A percentile compares a stretch with the other conserved stretches of the same genome.
Conservation (phyloP, 1,140 invertebrate species). For the Drosophila jambulina region DNA sequence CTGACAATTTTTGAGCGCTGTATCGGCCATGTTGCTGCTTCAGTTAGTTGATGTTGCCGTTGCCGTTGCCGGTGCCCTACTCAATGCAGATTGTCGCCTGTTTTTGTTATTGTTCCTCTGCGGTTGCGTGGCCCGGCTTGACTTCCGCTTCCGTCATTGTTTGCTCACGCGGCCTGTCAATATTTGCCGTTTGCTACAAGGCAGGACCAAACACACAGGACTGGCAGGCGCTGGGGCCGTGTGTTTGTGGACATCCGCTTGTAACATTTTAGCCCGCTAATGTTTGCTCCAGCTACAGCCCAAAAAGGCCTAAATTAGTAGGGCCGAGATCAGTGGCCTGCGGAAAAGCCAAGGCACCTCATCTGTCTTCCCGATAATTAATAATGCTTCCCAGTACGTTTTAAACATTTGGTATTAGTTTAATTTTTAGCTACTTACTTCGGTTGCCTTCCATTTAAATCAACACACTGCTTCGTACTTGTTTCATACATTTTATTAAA, state of each 20-base stretch:
- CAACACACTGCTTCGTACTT: neutral
- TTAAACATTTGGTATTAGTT: neutral
- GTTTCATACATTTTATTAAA: conserved; percentile 78
- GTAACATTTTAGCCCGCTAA: conserved; percentile 31
- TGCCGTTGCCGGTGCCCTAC: conserved; percentile 7
- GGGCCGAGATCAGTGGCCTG: conserved; percentile 21
- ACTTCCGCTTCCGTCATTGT: conserved; percentile 71
- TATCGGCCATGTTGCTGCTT: conserved; percentile 63
- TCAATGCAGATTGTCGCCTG: conserved; percentile 51
- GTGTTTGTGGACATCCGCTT: conserved; percentile 63
- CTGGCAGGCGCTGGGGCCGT: neutral
- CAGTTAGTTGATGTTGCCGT: conserved; percentile 31
- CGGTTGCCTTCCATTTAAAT: neutral
- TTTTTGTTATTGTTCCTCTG: conserved; percentile 54
- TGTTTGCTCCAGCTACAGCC: conserved; percentile 39
- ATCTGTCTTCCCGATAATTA: neutral
- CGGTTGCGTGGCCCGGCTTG: conserved; percentile 76
- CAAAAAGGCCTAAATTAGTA: conserved; percentile 16
- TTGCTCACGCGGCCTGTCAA: conserved; percentile 75
- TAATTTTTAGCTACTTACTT: neutral
- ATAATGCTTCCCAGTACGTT: neutral
- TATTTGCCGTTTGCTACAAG: conserved; percentile 75
- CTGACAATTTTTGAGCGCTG: conserved; percentile 75
- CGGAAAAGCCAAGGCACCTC: neutral
- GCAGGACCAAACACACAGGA: conserved; percentile 33